Evolutionary conservation across 2,888 invertebrate species (phyloP).

Genomic region (Beris morrisii): DNA sequence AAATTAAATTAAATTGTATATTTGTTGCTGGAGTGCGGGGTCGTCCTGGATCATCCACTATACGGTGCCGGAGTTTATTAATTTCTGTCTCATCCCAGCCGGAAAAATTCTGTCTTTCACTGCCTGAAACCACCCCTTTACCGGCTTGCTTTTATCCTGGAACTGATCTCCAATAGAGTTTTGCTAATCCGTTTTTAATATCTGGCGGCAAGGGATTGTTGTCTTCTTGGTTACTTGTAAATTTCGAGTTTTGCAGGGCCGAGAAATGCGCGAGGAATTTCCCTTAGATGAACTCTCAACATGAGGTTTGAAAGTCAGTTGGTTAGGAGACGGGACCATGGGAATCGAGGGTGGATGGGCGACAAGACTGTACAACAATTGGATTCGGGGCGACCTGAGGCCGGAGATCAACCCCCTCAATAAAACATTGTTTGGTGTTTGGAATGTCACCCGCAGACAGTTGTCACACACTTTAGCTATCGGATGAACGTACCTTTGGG

Average conservation of each 20-base stretch:
- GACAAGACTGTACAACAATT: constrained; percentile 15
- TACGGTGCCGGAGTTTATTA: constrained; percentile 34
- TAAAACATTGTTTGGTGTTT: constrained; percentile 55
- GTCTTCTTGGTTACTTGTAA: constrained; percentile 17
- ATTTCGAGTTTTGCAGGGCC: constrained; percentile 2
- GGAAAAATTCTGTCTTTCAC: background rate
- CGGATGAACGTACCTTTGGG: constrained; percentile 11
- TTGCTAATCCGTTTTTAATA: constrained; percentile 45
- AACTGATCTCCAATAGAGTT: constrained; percentile 19
- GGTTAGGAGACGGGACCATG: constrained; percentile 14
- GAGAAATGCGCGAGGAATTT: constrained; percentile 14
- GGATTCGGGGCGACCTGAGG: constrained; percentile 8
- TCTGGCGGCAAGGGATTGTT: constrained; percentile 28
- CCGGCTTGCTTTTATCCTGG: constrained; percentile 7
- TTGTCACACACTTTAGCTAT: constrained; percentile 39
- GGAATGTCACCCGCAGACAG: constrained; percentile 56
- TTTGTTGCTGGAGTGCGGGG: constrained; percentile 6
- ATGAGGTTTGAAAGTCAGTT: constrained; percentile 1
- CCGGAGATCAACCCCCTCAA: constrained; percentile 45
- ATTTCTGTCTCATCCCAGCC: constrained; percentile 36
- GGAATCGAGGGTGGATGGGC: constrained; percentile 17
- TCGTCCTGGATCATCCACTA: background rate
- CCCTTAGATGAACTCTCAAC: constrained; percentile 11
- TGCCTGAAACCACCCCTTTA: constrained; percentile 25
- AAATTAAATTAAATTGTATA: constrained; percentile 44